These are phyloP conservation scores for Teleogryllus occipitalis DNA, from an alignment of 1,140 invertebrate genomes.

Conservation along the genomic window DNA sequence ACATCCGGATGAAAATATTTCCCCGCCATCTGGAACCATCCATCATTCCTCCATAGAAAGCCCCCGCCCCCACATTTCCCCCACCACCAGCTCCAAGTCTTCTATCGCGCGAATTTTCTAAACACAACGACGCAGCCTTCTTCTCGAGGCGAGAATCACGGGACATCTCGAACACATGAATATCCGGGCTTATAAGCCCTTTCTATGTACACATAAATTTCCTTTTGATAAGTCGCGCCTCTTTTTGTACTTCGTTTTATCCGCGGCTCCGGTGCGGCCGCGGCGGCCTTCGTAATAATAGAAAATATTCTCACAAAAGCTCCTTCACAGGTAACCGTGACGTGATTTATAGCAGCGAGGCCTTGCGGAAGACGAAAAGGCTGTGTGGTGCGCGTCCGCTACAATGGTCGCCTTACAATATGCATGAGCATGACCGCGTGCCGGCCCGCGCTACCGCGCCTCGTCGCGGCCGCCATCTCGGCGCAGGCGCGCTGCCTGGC, in stretches of 20 bases:
- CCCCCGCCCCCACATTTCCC: too few relatives aligned
- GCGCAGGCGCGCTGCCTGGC: neutral
- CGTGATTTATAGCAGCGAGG: neutral
- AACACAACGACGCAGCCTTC: neutral
- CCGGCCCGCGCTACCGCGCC: too few relatives aligned
- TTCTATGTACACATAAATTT: constrained; percentile 6
- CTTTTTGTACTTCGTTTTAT: neutral
- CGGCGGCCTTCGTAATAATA: neutral
- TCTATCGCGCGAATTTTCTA: constrained; percentile 1
- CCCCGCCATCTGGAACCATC: neutral
- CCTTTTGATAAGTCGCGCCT: neutral
- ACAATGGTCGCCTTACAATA: neutral
- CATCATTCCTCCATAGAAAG: neutral
- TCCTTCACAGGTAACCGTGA: neutral
- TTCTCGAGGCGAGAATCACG: neutral
- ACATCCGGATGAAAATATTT: neutral
- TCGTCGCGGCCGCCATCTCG: neutral
- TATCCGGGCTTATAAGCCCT: neutral
- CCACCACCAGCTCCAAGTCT: too few relatives aligned
- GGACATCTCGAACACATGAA: neutral
- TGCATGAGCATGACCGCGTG: neutral
- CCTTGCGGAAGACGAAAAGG: neutral
- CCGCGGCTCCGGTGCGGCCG: neutral
- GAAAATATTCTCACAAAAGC: constrained; percentile 1
- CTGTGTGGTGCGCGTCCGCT: too few relatives aligned